These are phyloP conservation scores for Cataglyphis livida DNA, from an alignment of 2,888 invertebrate species.

Conservation along the genomic window DNA sequence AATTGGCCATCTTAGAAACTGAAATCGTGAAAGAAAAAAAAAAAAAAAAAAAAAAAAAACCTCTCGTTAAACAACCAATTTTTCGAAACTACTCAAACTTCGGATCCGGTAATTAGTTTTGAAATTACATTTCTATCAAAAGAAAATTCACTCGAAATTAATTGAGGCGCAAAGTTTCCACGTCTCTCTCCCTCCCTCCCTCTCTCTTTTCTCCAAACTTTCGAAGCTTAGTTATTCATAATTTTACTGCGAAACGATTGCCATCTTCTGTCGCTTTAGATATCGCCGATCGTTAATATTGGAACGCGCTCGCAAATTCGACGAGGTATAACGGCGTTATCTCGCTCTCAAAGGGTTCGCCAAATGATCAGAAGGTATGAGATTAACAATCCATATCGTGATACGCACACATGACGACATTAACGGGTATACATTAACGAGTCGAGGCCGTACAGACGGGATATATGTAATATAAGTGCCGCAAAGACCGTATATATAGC, in stretches of 20 bases:
- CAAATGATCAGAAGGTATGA: slow-evolving; percentile 36
- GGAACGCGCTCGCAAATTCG: slow-evolving; percentile 11
- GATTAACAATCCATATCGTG: slow-evolving; percentile 40
- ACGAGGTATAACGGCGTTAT: slow-evolving; percentile 3
- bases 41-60: not conserved
- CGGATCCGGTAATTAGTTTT: slow-evolving; percentile 29
- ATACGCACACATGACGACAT: slow-evolving; percentile 28
- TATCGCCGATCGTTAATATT: slow-evolving; percentile 41
- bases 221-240: slow-evolving; percentile 32
- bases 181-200: not conserved
- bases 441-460: slow-evolving; percentile 7
- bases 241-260: not conserved
- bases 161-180: slow-evolving; percentile 36
- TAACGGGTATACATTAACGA: slow-evolving; percentile 48
- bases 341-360: slow-evolving; percentile 43
- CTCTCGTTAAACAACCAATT: not conserved
- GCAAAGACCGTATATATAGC: slow-evolving; percentile 49
- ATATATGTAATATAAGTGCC: slow-evolving; percentile 47
- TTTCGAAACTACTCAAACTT: not conserved
- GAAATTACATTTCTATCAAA: slow-evolving; percentile 38
- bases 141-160: slow-evolving; percentile 46
- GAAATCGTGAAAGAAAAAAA: not conserved
- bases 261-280: slow-evolving; percentile 18
- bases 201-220: slow-evolving; percentile 17
- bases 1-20: slow-evolving; percentile 10